A percentile compares a stretch with the other conserved stretches of the same genome.
Conservation (phyloP, 53 echinoderm and acorn worm species). For the Zoroaster sp. region DNA sequence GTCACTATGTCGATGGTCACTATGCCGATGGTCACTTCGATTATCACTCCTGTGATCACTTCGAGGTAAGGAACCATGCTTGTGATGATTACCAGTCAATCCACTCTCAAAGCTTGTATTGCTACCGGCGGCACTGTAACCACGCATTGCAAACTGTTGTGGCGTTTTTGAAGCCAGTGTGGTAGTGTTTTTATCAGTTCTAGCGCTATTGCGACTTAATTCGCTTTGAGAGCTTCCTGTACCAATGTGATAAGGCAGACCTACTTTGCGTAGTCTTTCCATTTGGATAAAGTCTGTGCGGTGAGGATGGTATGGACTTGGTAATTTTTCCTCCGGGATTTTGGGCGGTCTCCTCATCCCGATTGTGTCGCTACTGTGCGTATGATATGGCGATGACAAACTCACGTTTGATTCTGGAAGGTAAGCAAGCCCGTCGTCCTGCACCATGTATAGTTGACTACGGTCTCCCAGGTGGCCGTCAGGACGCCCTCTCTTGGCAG, state of each 20-base stretch:
- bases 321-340: conserved; percentile 57
- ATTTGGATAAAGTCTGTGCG: conserved; percentile 28
- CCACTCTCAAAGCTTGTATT: conserved; percentile 50
- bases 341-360: conserved; percentile 38
- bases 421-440: conserved; percentile 72
- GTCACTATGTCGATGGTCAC: conserved; percentile 32
- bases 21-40: conserved; percentile 21
- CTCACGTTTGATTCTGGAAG: conserved; percentile 64
- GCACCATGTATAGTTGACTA: conserved; percentile 78
- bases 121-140: conserved; percentile 63
- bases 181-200: conserved; percentile 81
- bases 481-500: conserved; percentile 81
- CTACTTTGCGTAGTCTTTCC: conserved; percentile 52
- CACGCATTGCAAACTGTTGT: conserved; percentile 67
- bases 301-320: conserved; percentile 80
- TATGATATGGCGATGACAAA: conserved; percentile 75
- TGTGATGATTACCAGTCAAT: neutral
- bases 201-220: conserved; percentile 77
- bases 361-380: conserved; percentile 16
- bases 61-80: conserved; percentile 29
- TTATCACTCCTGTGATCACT: conserved; percentile 37
- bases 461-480: conserved; percentile 79
- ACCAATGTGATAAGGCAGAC: conserved; percentile 70
- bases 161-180: conserved; percentile 77
- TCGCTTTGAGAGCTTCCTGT: conserved; percentile 73